Evolutionary conservation across 2,888 invertebrate species (phyloP).

Genomic region (Netelia inedita): DNA sequence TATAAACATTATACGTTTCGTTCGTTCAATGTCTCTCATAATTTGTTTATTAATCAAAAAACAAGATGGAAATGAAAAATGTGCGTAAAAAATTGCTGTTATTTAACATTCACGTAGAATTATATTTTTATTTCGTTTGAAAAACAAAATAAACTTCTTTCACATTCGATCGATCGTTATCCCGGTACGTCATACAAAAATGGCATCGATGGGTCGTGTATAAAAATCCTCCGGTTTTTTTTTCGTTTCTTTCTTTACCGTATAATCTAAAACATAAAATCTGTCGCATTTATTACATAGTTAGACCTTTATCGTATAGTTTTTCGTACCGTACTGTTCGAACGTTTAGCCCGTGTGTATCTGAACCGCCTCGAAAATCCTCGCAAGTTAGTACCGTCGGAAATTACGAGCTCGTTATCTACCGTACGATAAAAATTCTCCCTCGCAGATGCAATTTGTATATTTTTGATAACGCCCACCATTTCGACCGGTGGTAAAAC

Average conservation of each 20-base stretch:
- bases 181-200: constrained; percentile 54
- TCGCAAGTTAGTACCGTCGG: too few species aligned
- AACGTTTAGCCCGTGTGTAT: neutral
- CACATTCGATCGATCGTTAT: constrained; percentile 40
- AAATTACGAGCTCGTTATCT: too few species aligned
- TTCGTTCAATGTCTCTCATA: too few species aligned
- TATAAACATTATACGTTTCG: too few species aligned
- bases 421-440: too few species aligned
- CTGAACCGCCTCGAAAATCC: too few species aligned
- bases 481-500: too few species aligned
- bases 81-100: neutral
- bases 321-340: constrained; percentile 37
- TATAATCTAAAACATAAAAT: constrained; percentile 52
- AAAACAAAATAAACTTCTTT: constrained; percentile 53
- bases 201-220: constrained; percentile 45
- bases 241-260: constrained; percentile 24
- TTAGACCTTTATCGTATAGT: constrained; percentile 41
- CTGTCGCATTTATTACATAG: constrained; percentile 26
- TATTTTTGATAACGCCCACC: too few species aligned
- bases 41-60: neutral
- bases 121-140: constrained; percentile 54
- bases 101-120: constrained; percentile 2
- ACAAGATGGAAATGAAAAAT: neutral
- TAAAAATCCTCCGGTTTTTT: constrained; percentile 54
- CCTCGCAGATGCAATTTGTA: too few species aligned